Evolutionary conservation across 2,797 vertebrate genomes (phyloP).

Genomic region (Petrocephalus schoutedeni): DNA sequence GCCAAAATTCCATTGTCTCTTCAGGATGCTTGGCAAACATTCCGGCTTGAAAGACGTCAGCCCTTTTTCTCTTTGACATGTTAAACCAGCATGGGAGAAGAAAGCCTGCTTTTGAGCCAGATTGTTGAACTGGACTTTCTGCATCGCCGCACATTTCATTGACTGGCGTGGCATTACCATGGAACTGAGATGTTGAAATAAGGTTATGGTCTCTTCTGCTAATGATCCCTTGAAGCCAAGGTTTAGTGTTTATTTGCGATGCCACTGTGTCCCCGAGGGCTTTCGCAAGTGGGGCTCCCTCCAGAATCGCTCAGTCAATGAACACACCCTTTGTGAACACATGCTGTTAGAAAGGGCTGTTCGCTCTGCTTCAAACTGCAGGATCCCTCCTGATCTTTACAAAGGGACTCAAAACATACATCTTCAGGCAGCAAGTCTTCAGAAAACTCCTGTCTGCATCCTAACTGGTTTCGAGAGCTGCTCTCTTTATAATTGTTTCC

Average conservation of each 20-base stretch:
- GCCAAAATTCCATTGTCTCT: background rate
- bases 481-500: background rate
- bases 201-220: background rate
- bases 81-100: background rate
- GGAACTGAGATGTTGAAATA: constrained; percentile 8
- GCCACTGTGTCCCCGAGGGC: background rate
- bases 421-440: background rate
- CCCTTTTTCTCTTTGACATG: background rate
- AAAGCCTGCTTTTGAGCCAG: background rate
- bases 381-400: background rate
- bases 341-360: background rate
- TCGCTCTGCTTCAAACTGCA: background rate
- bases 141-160: background rate
- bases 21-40: constrained; percentile 2
- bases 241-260: background rate
- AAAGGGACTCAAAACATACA: background rate
- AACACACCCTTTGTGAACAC: background rate
- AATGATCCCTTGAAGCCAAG: constrained; percentile 3
- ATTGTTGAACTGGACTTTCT: background rate
- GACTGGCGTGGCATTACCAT: background rate
- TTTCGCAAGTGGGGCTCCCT: background rate
- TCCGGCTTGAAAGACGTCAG: background rate
- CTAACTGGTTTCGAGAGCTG: background rate
- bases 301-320: background rate
- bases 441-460: background rate